phyloP scores from a whole-genome alignment of 1,140 invertebrate genomes.

The Drosophila murphyi region DNA sequence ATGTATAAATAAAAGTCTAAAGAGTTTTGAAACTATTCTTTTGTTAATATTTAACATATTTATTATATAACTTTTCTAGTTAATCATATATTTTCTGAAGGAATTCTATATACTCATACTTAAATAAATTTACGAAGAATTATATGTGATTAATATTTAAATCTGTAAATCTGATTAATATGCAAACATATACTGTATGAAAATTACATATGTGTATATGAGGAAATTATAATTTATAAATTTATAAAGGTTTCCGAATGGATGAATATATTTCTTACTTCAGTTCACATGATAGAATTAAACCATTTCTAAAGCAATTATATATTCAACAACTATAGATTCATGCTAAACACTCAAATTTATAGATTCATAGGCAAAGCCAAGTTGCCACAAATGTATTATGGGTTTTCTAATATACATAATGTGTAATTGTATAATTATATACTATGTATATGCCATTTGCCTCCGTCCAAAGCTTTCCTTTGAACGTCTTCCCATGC shows the following conservation, averaged over 20 bases:
- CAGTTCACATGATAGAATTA: neutral
- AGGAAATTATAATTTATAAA: too few species aligned
- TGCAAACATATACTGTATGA: too few species aligned
- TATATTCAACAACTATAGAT: too few species aligned
- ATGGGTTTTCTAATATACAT: constrained; percentile 13
- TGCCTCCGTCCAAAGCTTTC: neutral
- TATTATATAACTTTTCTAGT: constrained; percentile 10
- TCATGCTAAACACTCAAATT: neutral
- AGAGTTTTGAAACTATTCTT: neutral
- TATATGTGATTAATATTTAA: too few species aligned
- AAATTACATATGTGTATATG: too few species aligned
- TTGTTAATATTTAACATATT: neutral
- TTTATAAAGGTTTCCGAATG: neutral
- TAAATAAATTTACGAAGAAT: too few species aligned
- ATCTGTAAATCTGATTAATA: too few species aligned
- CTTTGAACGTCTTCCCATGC: constrained; percentile 39
- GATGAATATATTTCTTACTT: neutral
- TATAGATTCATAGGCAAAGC: constrained; percentile 17
- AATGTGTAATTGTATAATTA: neutral
- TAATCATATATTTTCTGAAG: too few species aligned
- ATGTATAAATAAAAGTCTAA: neutral
- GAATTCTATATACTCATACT: too few species aligned
- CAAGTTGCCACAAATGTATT: constrained; percentile 20
- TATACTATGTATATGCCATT: constrained; percentile 4
- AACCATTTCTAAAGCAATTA: neutral